These are phyloP conservation scores for Eurytoma adleriae DNA, from an alignment of 2,888 invertebrate genomes.

Conservation along the genomic window DNA sequence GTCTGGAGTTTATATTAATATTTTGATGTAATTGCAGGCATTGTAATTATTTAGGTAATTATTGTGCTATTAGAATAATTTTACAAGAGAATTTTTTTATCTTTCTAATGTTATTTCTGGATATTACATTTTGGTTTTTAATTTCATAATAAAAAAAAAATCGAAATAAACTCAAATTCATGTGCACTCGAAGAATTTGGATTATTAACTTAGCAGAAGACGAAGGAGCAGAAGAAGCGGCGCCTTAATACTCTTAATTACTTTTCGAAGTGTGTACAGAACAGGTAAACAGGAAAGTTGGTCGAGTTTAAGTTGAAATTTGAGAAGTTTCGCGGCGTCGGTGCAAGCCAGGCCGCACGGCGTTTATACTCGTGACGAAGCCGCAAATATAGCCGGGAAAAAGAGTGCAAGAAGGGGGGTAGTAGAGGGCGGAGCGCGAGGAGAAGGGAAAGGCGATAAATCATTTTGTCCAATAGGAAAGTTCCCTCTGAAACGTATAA, in stretches of 20 bases:
- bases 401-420: conserved; percentile 19
- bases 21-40: no score
- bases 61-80: no score
- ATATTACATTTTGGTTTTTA: no score
- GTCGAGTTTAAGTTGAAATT: conserved; percentile 23
- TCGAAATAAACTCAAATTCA: no score
- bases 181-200: no score
- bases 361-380: neutral
- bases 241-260: conserved; percentile 3
- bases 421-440: neutral
- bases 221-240: neutral
- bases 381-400: neutral
- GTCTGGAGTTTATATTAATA: no score
- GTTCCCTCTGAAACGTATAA: conserved; percentile 11
- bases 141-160: no score
- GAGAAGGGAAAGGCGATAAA: conserved; percentile 52
- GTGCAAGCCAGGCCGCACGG: neutral
- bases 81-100: no score
- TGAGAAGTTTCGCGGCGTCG: neutral
- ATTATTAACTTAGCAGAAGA: no score
- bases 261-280: conserved; percentile 12
- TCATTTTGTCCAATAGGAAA: conserved; percentile 61
- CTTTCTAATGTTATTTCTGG: no score
- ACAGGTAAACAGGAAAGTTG: neutral
- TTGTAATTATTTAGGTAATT: no score